These are phyloP conservation scores for Phyllotreta striolata DNA, from an alignment of 2,888 invertebrate species.

Conservation along the genomic window DNA sequence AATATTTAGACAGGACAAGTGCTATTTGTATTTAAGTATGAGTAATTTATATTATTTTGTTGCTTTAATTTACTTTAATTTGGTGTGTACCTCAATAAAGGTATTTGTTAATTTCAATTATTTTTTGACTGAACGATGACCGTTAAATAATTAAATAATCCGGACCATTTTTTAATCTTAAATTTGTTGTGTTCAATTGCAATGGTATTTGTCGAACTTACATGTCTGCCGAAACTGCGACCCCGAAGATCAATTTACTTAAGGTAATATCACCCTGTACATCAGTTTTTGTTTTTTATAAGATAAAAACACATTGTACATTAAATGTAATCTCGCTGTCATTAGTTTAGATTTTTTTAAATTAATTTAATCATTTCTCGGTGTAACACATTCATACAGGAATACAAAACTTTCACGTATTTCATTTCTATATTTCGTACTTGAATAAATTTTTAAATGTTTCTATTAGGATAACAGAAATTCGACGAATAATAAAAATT, in stretches of 20 bases:
- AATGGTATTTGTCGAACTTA: not conserved
- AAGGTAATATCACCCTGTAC: not conserved
- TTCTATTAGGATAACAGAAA: constrained; percentile 1
- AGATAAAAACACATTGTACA: too few relatives aligned
- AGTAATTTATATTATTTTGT: constrained; percentile 54
- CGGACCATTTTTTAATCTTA: too few relatives aligned
- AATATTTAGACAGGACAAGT: constrained; percentile 17
- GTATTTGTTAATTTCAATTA: constrained; percentile 42
- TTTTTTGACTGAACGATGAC: constrained; percentile 12
- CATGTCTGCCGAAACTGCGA: too few relatives aligned
- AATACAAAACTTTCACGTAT: too few relatives aligned
- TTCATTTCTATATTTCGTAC: too few relatives aligned
- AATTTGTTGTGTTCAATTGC: constrained; percentile 1
- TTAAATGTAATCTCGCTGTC: too few relatives aligned
- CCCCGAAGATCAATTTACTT: not conserved
- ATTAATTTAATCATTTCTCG: too few relatives aligned
- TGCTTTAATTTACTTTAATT: constrained; percentile 52
- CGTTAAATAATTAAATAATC: not conserved
- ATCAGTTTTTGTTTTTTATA: too few relatives aligned
- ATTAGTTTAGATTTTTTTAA: too few relatives aligned
- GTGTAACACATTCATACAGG: too few relatives aligned
- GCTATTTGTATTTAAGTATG: constrained; percentile 51
- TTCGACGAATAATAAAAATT: constrained; percentile 5
- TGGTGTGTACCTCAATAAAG: constrained; percentile 54
- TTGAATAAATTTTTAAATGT: too few relatives aligned